Evolutionary conservation across 2,113 vertebrate species (phyloP).

Genomic region (Gallinago paraguaiae): DNA sequence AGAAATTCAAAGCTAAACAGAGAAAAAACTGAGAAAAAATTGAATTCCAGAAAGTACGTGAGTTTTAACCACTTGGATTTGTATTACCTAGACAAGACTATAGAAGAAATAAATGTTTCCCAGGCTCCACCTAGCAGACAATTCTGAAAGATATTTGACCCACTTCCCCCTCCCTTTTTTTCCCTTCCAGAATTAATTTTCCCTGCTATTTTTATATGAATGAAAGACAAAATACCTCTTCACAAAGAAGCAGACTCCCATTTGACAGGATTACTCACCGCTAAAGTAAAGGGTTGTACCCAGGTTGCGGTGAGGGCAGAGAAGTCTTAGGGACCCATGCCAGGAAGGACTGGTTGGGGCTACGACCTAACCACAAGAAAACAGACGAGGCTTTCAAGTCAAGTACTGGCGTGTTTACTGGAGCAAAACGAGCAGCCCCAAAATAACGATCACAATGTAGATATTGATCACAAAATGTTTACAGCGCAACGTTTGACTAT

Average conservation of each 20-base stretch:
- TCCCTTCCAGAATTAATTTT: conserved; percentile 55
- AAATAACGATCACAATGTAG: conserved; percentile 65
- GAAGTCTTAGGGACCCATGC: conserved; percentile 53
- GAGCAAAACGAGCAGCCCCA: conserved; percentile 66
- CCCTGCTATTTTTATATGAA: conserved; percentile 38
- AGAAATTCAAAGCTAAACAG: background rate
- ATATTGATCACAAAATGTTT: conserved; percentile 72
- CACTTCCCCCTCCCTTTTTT: conserved; percentile 3
- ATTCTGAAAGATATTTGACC: conserved; percentile 66
- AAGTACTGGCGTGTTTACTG: conserved; percentile 72
- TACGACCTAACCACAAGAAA: conserved; percentile 57
- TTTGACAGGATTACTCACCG: conserved; percentile 70
- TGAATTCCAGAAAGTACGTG: background rate
- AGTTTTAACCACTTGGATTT: conserved; percentile 72
- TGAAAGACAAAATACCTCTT: conserved; percentile 62
- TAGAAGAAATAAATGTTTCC: conserved; percentile 66
- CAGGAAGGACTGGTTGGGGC: conserved; percentile 68
- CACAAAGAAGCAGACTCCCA: conserved; percentile 44
- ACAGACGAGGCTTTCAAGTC: conserved; percentile 72
- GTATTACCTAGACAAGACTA: conserved; percentile 70
- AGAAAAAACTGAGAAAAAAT: background rate
- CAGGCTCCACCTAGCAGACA: conserved; percentile 77
- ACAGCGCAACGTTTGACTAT: conserved; percentile 63
- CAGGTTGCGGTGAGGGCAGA: conserved; percentile 63
- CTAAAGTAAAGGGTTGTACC: conserved; percentile 72